These are phyloP conservation scores for Sitophilus oryzae DNA, from an alignment of 1,140 invertebrate genomes.

Conservation along the genomic window DNA sequence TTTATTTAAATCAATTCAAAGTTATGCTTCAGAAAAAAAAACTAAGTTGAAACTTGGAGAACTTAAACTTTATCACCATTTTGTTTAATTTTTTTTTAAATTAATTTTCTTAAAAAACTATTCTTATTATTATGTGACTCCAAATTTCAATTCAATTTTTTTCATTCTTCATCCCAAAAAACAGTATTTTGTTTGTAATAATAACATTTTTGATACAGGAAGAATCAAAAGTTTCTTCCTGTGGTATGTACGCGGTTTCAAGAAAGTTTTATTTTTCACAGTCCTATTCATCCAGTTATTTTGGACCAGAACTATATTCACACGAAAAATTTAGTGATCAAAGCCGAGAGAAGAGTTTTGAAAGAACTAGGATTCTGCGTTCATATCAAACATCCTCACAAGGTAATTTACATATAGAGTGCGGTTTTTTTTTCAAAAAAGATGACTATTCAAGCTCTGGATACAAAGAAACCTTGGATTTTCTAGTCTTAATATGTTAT, in stretches of 20 bases:
- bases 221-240: no score
- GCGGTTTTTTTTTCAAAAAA: no score
- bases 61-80: not conserved
- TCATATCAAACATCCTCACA: conserved; percentile 99
- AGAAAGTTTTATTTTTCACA: no score
- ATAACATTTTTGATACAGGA: no score
- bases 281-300: conserved; percentile 81
- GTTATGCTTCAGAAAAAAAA: conserved; percentile 10
- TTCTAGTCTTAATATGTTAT: no score
- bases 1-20: not conserved
- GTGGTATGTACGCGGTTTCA: no score
- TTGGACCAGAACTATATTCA: conserved; percentile 92
- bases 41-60: conserved; percentile 1
- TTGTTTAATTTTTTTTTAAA: not conserved
- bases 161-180: no score
- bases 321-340: conserved; percentile 95
- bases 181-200: no score
- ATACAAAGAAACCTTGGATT: no score
- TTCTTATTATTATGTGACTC: not conserved
- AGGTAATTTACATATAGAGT: conserved; percentile 62
- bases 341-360: conserved; percentile 90
- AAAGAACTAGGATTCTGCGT: conserved; percentile 99
- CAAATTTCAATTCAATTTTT: conserved; percentile 11
- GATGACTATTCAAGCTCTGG: no score
- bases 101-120: not conserved